These are phyloP conservation scores for Amaurobius ferox DNA, from an alignment of 2,888 invertebrate genomes.

Conservation along the genomic window DNA sequence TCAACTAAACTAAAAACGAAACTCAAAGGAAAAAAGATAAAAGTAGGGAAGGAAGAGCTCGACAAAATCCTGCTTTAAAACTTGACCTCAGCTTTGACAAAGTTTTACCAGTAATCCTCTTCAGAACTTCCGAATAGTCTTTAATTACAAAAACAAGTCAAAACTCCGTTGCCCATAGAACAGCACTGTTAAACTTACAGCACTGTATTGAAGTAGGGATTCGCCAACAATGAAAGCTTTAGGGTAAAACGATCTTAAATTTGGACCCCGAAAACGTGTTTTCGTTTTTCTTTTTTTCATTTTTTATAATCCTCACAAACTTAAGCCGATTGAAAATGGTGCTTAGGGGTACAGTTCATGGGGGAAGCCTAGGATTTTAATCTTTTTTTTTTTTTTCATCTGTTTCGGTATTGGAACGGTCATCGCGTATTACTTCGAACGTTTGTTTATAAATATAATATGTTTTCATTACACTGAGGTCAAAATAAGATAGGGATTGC, in stretches of 20 bases:
- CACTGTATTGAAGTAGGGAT: constrained; percentile 33
- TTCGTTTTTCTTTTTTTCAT: constrained; percentile 20
- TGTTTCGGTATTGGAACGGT: constrained; percentile 14
- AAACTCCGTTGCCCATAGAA: constrained; percentile 1
- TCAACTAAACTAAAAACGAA: neutral
- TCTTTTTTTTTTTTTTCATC: constrained; percentile 16
- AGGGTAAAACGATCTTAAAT: constrained; percentile 67
- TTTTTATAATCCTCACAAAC: constrained; percentile 56
- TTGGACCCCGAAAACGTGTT: constrained; percentile 23
- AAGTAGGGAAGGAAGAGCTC: neutral
- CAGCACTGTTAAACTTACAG: constrained; percentile 41
- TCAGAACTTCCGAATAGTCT: constrained; percentile 28
- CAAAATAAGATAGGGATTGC: neutral
- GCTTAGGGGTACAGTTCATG: constrained; percentile 11
- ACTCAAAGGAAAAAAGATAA: neutral
- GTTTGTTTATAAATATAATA: constrained; percentile 7
- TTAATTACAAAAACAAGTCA: constrained; percentile 65
- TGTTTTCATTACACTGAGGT: neutral
- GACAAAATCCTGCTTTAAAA: constrained; percentile 38
- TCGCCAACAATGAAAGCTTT: constrained; percentile 35
- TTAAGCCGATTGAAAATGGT: constrained; percentile 61
- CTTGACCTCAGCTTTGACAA: constrained; percentile 60
- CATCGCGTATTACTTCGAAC: neutral
- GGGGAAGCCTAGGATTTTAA: constrained; percentile 11
- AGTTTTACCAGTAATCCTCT: constrained; percentile 56